Base-by-base conservation (phyloP, 1,140 invertebrate species). In the Drosophila ironensis region DNA sequence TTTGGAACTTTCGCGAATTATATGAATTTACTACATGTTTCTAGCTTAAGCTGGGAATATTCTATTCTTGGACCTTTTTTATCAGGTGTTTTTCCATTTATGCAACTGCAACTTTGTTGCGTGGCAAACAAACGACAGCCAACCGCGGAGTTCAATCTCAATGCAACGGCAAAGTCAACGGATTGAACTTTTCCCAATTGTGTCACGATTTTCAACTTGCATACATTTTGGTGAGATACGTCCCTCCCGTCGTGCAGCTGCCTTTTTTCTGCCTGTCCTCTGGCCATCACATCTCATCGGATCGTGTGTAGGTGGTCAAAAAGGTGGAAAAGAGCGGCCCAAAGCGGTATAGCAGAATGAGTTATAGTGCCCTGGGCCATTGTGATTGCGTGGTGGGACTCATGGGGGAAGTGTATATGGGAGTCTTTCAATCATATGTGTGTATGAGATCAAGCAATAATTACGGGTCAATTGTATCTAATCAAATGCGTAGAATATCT, bases 151-250 rank as follows among this genome's bases (percentile, higher is more conserved):
- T 6, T 40, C 24, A 20, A 53, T 38, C 50, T 28, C 22, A 24
- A 25, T 30, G 16, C 22, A 38, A 40, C 42, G 50, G 9, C 38
- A 22, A 30, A 73, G 56, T 41, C 75, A 80, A 51, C 35, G 56
- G 61, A 81, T 47, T 81, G 71, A 81, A 81, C 76, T 81, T 57
- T 81, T 81, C 54, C 40, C 71, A 82, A 81, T 81, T 75, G 76
- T 81, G 72, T 81, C 76, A 81, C 76, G 76, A 81, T 59, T 81
- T 81, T 81, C 76, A 81, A 81, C 76, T 81, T 81, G 76, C 76
- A 81, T 81, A 81, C 56, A 81, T 81, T 81, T 81, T 7, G n/a
- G 19, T 16, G 19, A 37, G 53, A 52, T 17, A 38, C 16, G 25
- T 20, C 27, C 24, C 28, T 4, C 52, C 6, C 51, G 56, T 60